Conservation (phyloP, 2,797 vertebrate species). For the Sphenopsis melanotis region DNA sequence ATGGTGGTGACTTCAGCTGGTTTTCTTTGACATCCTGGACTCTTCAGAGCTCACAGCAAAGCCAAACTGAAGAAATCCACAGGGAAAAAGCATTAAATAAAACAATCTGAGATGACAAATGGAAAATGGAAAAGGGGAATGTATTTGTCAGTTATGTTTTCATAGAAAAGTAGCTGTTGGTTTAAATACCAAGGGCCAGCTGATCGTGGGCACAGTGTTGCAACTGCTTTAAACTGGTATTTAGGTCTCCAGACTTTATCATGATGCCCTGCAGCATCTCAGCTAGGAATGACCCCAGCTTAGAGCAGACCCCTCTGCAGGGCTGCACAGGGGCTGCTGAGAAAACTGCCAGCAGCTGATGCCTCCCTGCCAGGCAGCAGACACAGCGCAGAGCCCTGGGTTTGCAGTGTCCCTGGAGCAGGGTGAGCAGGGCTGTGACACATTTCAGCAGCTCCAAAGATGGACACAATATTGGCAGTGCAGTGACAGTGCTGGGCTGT, state of each 20-base stretch:
- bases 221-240: neutral
- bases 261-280: neutral
- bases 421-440: neutral
- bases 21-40: neutral
- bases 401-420: neutral
- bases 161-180: neutral
- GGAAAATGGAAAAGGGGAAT: neutral
- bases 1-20: neutral
- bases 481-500: rapidly evolving
- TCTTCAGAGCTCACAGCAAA: neutral
- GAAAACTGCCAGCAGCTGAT: neutral
- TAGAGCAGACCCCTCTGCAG: neutral
- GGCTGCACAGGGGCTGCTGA: neutral
- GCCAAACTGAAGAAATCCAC: neutral
- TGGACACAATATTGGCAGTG: rapidly evolving
- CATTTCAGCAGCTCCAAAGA: neutral
- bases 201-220: neutral
- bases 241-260: neutral
- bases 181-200: neutral
- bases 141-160: neutral
- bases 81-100: neutral
- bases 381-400: neutral
- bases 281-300: rapidly evolving
- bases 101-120: neutral
- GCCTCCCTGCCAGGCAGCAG: neutral